Percentiles rank a stretch among this genome's conserved stretches.
Evolutionary conservation across 2,888 invertebrate species (phyloP).

Genomic region (Caradrina kadenii): DNA sequence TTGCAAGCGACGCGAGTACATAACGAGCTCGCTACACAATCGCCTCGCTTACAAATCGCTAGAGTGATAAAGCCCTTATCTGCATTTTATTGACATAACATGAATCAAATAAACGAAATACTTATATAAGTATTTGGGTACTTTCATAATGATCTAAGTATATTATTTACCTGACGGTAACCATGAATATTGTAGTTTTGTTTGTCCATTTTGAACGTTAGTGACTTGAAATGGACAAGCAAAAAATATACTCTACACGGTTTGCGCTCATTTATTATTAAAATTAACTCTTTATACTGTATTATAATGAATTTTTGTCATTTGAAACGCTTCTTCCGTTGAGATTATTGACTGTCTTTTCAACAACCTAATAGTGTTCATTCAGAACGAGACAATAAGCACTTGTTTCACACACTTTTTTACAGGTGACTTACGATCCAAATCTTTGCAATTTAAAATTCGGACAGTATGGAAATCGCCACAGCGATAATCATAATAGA

Average conservation of each 20-base stretch:
- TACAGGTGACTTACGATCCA: too few relatives aligned
- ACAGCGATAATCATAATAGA: too few relatives aligned
- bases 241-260: slow-evolving; percentile 38
- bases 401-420: neutral
- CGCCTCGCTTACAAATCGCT: too few relatives aligned
- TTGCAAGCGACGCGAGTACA: too few relatives aligned
- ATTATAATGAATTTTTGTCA: neutral
- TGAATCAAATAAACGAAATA: slow-evolving; percentile 6
- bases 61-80: too few relatives aligned
- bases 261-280: slow-evolving; percentile 1
- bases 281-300: slow-evolving; percentile 6
- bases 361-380: too few relatives aligned
- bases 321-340: neutral
- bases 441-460: too few relatives aligned
- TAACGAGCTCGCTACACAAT: too few relatives aligned
- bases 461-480: too few relatives aligned
- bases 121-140: slow-evolving; percentile 18
- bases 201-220: slow-evolving; percentile 76
- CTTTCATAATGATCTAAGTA: slow-evolving; percentile 15
- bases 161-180: neutral
- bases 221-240: slow-evolving; percentile 76
- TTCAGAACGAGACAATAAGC: neutral
- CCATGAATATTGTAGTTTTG: slow-evolving; percentile 52
- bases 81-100: neutral
- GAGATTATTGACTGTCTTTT: neutral